phyloP scores from a whole-genome alignment of 2,888 invertebrate species.

The Drosophila histrio region DNA sequence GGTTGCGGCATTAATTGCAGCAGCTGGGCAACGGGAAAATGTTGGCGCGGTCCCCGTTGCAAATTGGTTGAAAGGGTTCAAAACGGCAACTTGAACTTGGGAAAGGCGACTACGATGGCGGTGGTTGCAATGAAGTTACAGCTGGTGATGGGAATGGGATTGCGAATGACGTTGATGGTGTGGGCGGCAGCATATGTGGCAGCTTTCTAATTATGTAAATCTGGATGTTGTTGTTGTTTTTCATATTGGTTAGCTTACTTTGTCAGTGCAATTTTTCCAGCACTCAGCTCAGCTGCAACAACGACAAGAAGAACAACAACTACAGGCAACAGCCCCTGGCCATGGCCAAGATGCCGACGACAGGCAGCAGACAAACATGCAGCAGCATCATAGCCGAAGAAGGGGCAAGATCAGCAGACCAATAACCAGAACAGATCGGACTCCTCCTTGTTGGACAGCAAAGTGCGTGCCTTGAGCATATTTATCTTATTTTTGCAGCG shows the following conservation, averaged over 20 bases:
- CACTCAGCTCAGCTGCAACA: slow-evolving; percentile 25
- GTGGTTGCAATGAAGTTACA: slow-evolving; percentile 42
- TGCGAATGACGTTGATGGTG: slow-evolving; percentile 21
- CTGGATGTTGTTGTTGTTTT: slow-evolving; percentile 23
- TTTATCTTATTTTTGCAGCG: slow-evolving; percentile 83
- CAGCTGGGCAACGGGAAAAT: slow-evolving; percentile 70
- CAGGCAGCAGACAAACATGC: slow-evolving; percentile 23
- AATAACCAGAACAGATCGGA: slow-evolving; percentile 22
- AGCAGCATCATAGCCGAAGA: slow-evolving; percentile 23
- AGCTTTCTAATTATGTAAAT: slow-evolving; percentile 79
- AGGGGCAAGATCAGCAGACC: slow-evolving; percentile 24
- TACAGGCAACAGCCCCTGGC: slow-evolving; percentile 35
- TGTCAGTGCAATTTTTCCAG: slow-evolving; percentile 33
- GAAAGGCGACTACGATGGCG: slow-evolving; percentile 10
- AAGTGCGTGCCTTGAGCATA: slow-evolving; percentile 84
- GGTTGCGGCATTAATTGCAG: slow-evolving; percentile 75
- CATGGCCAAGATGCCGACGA: slow-evolving; percentile 38
- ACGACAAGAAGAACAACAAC: slow-evolving; percentile 2
- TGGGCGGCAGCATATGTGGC: slow-evolving; percentile 73
- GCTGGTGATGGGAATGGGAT: slow-evolving; percentile 14
- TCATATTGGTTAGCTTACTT: slow-evolving; percentile 29
- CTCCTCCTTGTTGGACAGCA: slow-evolving; percentile 33
- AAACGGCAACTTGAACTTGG: slow-evolving; percentile 77
- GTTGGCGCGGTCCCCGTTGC: slow-evolving; percentile 54
- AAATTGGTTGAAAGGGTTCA: slow-evolving; percentile 78